Conservation (phyloP, 2,113 vertebrate species). For the Amia ocellicauda region DNA sequence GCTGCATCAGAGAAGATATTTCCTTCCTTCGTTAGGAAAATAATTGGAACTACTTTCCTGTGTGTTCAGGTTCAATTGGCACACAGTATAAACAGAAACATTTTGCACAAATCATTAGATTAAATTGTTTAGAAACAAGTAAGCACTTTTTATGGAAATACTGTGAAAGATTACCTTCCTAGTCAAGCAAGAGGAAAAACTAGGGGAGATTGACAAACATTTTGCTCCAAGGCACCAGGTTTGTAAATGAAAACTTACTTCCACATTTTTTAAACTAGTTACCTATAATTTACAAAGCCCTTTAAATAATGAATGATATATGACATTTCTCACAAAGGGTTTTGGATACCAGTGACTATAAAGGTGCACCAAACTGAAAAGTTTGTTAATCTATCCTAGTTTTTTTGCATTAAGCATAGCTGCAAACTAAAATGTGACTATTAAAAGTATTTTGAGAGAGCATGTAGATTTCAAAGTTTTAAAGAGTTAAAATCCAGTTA, state of each 20-base stretch:
- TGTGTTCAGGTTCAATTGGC: slow-evolving; percentile 37
- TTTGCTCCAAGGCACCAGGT: not conserved
- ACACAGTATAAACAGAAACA: slow-evolving; percentile 29
- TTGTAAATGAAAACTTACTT: not conserved
- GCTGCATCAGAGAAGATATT: slow-evolving; percentile 40
- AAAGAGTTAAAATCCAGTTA: slow-evolving; percentile 20
- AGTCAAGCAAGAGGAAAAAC: not conserved
- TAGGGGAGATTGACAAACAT: not conserved
- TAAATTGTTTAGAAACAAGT: slow-evolving; percentile 10
- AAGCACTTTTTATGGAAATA: slow-evolving; percentile 7
- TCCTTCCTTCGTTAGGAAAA: slow-evolving; percentile 23
- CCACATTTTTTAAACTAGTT: not conserved
- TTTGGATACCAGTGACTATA: slow-evolving; percentile 19
- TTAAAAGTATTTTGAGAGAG: not conserved
- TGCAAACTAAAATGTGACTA: not conserved
- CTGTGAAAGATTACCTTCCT: not conserved
- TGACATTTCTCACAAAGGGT: not conserved
- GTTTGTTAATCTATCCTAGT: not conserved
- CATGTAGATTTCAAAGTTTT: not conserved
- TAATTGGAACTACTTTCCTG: slow-evolving; percentile 46
- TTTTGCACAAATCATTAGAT: slow-evolving; percentile 6
- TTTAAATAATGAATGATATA: no score
- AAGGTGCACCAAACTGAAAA: slow-evolving; percentile 6
- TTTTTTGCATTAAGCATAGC: slow-evolving; percentile 7
- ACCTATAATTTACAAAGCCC: not conserved